These are phyloP conservation scores for Asobara japonica DNA, from an alignment of 1,140 invertebrate genomes.

Conservation along the genomic window DNA sequence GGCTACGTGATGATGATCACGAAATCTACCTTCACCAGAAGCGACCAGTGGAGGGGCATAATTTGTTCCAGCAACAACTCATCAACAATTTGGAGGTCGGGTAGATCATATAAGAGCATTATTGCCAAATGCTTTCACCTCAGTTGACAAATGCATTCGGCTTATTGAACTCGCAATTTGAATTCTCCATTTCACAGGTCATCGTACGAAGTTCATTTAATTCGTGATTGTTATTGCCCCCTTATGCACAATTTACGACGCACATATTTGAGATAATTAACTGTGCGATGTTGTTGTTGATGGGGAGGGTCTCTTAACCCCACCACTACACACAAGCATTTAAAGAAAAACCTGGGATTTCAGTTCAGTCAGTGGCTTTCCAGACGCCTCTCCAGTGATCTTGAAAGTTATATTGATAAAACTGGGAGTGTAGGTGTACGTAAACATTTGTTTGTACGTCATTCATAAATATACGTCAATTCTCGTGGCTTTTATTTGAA, in stretches of 20 bases:
- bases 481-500: no score
- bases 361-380: not conserved
- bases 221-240: not conserved
- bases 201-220: constrained; percentile 6
- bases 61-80: not conserved
- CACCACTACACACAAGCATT: not conserved
- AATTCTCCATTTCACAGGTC: not conserved
- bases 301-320: not conserved
- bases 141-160: not conserved
- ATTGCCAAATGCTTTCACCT: not conserved
- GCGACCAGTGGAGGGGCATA: not conserved
- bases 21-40: not conserved
- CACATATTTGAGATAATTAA: not conserved
- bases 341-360: not conserved
- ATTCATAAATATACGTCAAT: no score
- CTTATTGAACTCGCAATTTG: not conserved
- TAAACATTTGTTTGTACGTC: no score
- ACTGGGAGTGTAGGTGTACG: not conserved
- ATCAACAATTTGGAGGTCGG: not conserved
- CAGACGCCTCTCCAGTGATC: not conserved
- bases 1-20: not conserved
- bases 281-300: not conserved
- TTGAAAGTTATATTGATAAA: not conserved
- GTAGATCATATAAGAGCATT: not conserved
- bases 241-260: not conserved